Conservation (phyloP, 1,140 invertebrate species). For the Drosophila guanche region DNA sequence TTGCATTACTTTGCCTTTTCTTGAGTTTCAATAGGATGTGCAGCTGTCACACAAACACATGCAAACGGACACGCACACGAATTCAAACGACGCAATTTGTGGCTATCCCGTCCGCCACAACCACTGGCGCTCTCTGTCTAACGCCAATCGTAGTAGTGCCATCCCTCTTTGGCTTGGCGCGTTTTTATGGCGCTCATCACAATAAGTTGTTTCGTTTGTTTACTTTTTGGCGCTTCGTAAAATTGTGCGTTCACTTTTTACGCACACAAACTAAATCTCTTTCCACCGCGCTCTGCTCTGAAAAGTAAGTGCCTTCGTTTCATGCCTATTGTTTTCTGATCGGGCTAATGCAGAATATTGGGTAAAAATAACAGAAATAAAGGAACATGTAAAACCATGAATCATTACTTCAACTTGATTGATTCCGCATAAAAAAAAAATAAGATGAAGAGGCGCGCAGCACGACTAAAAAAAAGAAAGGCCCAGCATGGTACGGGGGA, state of each 20-base stretch:
- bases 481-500: constrained; percentile 7
- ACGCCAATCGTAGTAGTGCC: constrained; percentile 32
- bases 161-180: constrained; percentile 36
- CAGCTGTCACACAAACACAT: constrained; percentile 35
- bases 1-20: constrained; percentile 30
- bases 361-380: constrained; percentile 4
- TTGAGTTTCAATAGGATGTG: constrained; percentile 18
- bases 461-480: constrained; percentile 16
- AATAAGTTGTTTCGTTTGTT: constrained; percentile 51
- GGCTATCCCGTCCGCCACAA: constrained; percentile 14
- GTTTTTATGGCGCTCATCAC: constrained; percentile 34
- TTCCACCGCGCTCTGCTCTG: not conserved
- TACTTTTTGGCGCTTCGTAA: constrained; percentile 24
- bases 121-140: constrained; percentile 33
- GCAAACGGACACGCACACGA: constrained; percentile 7
- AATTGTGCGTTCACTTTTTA: not conserved
- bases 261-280: not conserved
- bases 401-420: constrained; percentile 72
- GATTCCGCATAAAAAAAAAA: constrained; percentile 52
- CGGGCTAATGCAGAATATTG: constrained; percentile 10
- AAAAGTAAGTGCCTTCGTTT: constrained; percentile 1
- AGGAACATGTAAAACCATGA: constrained; percentile 53
- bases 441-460: constrained; percentile 31
- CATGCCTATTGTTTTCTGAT: constrained; percentile 3
- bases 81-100: constrained; percentile 67